Evolutionary conservation across 1,140 invertebrate species (phyloP).

Genomic region (Brachionus sp.): DNA sequence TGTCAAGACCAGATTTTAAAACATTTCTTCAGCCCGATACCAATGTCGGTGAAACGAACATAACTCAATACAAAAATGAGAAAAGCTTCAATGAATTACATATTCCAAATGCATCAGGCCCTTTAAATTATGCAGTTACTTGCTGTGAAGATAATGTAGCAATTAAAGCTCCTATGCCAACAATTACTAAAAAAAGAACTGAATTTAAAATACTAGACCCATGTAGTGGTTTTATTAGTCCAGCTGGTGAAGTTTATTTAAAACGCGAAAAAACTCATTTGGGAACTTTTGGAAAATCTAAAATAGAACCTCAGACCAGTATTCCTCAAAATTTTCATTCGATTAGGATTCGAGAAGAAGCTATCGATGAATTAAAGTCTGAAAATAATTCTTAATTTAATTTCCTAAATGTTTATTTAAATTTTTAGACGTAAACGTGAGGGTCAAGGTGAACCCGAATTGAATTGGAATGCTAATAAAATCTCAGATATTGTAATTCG

Average conservation of each 20-base stretch:
- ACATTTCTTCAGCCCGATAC: constrained; percentile 35
- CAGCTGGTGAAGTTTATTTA: constrained; percentile 15
- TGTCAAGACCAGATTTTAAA: constrained; percentile 23
- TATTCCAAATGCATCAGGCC: constrained; percentile 9
- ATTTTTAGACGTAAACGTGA: neutral
- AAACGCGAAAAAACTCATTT: constrained; percentile 10
- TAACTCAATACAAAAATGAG: neutral
- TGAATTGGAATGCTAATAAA: constrained; percentile 35
- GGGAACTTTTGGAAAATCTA: neutral
- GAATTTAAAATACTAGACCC: constrained; percentile 36
- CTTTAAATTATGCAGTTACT: neutral
- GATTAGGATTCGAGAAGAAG: neutral
- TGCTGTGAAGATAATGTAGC: constrained; percentile 30
- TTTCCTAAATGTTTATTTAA: neutral
- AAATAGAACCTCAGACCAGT: constrained; percentile 2
- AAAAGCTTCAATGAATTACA: neutral
- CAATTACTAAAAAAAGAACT: neutral
- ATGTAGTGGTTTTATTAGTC: constrained; percentile 23
- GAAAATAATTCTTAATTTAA: neutral
- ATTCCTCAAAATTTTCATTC: constrained; percentile 30
- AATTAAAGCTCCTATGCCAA: neutral
- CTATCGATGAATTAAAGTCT: constrained; percentile 35
- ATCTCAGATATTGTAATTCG: constrained; percentile 25
- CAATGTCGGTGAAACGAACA: constrained; percentile 17
- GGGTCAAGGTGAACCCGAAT: neutral